A percentile compares a stretch with the other conserved stretches of the same genome.
These are phyloP conservation scores for Borostomias antarcticus DNA, from an alignment of 2,797 vertebrate genomes.

Conservation along the genomic window DNA sequence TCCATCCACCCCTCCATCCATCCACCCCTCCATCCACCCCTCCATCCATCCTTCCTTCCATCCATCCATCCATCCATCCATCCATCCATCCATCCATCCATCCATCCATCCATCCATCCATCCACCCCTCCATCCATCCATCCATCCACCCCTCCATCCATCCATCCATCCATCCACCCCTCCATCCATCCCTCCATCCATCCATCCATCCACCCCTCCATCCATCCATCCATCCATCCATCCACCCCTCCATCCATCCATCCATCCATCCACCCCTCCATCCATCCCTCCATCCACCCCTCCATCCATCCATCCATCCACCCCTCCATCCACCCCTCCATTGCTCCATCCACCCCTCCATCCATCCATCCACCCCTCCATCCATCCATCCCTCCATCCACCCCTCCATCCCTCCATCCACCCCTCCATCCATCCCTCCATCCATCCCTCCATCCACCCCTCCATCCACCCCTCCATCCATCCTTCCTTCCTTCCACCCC, in stretches of 20 bases:
- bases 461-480: too few species aligned
- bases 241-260: too few species aligned
- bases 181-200: neutral
- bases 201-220: neutral
- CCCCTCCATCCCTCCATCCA: constrained; percentile 19
- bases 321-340: constrained; percentile 2
- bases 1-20: constrained; percentile 22
- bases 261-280: too few species aligned
- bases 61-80: too few species aligned
- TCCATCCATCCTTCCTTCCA: too few species aligned
- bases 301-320: too few species aligned
- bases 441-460: too few species aligned
- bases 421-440: neutral
- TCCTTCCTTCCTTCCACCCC: too few species aligned
- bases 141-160: neutral
- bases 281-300: constrained; percentile 11
- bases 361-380: neutral
- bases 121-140: constrained; percentile 8
- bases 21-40: neutral
- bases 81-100: neutral
- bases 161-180: constrained; percentile 26
- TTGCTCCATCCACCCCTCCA: constrained; percentile 30
- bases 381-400: neutral
- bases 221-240: too few species aligned
- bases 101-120: constrained; percentile 11